These are phyloP conservation scores for Asbolus verrucosus DNA, from an alignment of 1,140 invertebrate genomes.

Conservation along the genomic window DNA sequence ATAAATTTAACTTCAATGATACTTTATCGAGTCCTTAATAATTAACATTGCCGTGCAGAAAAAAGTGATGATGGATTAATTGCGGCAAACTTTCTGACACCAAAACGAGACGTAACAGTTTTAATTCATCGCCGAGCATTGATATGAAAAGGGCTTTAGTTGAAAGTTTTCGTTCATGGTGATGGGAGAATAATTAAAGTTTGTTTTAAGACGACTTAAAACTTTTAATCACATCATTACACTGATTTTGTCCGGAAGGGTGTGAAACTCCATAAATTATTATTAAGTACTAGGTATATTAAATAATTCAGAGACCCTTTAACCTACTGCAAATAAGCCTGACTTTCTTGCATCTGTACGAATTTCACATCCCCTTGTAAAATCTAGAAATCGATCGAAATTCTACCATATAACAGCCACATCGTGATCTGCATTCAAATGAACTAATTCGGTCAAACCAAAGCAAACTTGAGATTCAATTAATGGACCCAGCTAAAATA, in stretches of 20 bases:
- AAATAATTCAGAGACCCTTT: background rate
- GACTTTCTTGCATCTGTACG: no score
- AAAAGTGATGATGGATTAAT: no score
- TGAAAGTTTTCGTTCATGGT: background rate
- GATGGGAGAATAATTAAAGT: constrained; percentile 9
- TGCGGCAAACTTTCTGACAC: no score
- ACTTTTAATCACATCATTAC: constrained; percentile 8
- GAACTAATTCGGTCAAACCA: constrained; percentile 23
- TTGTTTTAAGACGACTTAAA: constrained; percentile 19
- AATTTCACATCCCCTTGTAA: background rate
- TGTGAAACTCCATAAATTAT: constrained; percentile 2
- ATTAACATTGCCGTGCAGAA: no score
- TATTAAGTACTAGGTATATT: background rate
- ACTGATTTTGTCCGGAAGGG: background rate
- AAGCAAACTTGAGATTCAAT: constrained; percentile 27
- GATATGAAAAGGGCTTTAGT: background rate
- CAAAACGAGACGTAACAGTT: no score
- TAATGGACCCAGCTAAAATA: constrained; percentile 16
- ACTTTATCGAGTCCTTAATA: no score
- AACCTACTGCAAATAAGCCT: no score
- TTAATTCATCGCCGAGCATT: no score
- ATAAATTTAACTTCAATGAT: background rate
- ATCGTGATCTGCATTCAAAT: constrained; percentile 36
- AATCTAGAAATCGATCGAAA: constrained; percentile 14
- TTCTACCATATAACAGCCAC: constrained; percentile 2